These are phyloP conservation scores for zebrafish (Danio rerio) DNA, from an alignment of 2,113 vertebrate species.

Conservation along the genomic window DNA sequence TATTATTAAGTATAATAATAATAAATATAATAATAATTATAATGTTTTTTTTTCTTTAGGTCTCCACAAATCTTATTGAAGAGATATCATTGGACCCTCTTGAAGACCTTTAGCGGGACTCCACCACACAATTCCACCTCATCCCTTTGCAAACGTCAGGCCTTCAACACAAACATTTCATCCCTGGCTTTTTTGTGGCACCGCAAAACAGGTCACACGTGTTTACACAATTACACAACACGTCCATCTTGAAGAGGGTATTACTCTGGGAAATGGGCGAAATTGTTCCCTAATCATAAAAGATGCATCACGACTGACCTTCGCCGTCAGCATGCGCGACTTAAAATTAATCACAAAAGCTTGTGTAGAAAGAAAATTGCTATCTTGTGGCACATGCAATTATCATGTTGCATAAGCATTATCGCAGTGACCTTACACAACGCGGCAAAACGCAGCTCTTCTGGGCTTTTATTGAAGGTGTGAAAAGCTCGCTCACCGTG, in stretches of 20 bases:
- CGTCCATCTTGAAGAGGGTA: background rate
- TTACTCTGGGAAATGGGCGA: slow-evolving; percentile 22
- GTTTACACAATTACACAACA: slow-evolving; percentile 27
- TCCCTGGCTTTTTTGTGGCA: background rate
- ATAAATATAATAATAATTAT: too few species aligned
- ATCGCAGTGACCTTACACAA: slow-evolving; percentile 44
- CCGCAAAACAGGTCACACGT: slow-evolving; percentile 4
- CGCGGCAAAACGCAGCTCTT: slow-evolving; percentile 16
- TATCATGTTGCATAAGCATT: slow-evolving; percentile 42
- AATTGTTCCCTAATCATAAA: slow-evolving; percentile 27
- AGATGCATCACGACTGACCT: slow-evolving; percentile 30
- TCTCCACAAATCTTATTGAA: background rate
- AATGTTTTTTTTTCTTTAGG: background rate
- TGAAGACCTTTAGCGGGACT: background rate
- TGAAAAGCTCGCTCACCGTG: slow-evolving; percentile 19
- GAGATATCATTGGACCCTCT: slow-evolving; percentile 25
- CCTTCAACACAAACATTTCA: slow-evolving; percentile 24
- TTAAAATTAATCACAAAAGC: slow-evolving; percentile 40
- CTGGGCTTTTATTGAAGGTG: slow-evolving; percentile 34
- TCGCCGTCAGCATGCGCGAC: slow-evolving; percentile 7
- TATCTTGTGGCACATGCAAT: slow-evolving; percentile 42
- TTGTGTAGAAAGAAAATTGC: slow-evolving; percentile 41
- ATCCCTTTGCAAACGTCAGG: background rate
- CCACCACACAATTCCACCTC: background rate
- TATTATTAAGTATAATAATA: too few species aligned